Evolutionary conservation across 2,888 invertebrate genomes (phyloP), one percentile per base, ranked within the genome.

Genomic region (Deilephila elpenor): DNA sequence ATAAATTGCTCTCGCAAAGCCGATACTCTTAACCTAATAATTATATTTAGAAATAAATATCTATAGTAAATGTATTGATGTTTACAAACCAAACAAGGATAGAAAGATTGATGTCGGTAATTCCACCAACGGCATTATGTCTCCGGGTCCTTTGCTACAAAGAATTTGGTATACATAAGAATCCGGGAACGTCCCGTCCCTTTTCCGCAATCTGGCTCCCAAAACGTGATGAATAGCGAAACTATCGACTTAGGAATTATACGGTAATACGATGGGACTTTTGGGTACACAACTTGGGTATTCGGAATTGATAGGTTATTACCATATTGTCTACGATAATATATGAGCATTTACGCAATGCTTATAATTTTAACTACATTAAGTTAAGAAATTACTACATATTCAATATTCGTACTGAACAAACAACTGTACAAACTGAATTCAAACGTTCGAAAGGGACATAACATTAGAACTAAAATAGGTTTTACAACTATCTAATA

Each of bases 131-230:
- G n/a, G 56, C 56, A 56, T 56, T 56, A 56, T 56, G 56, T 56
- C 56, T n/a, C 56, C 56, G 6, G 56, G 14, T 6, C 56, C 56
- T 56, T 56, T 56, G 56, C 17, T n/a, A n/a, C 56, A 56, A 56
- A 32, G 17, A 62, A 34, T 62, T 17, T 32, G 7, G 19, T 34
- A 62, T 3, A 62, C 32, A 62, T 34, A 62, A 62, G 19, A 62
- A 62, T 19, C 0, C 19, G 34, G 34, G 19, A 34, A 62, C 1
- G 61, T 8, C 32, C 14, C 19, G 61, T 62, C 61, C 61, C 34
- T 62, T 62, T 62, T 34, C 61, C 61, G 61, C 61, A 62, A 62
- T 62, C 61, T 62, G 61, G 61, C 61, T 62, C 34, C 34, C 34
- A n/a, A 56, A 62, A 62, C 61, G 61, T 34, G 61, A 62, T 62